phyloP scores from a whole-genome alignment of 2,888 invertebrate species.

The Syrista parreyssii region DNA sequence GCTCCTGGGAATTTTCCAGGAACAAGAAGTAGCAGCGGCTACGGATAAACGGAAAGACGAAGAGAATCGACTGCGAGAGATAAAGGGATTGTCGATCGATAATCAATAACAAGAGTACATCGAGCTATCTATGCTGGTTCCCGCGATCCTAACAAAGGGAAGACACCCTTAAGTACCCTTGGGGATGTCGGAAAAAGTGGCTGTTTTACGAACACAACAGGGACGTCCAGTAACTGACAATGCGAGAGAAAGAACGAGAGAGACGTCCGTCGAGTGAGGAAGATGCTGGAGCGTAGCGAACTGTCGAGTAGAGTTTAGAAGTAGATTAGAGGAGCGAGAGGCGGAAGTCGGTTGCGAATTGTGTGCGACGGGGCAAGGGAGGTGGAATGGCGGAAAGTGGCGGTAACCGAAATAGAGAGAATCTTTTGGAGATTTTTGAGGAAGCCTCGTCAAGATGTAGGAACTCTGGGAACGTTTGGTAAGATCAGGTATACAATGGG shows the following conservation, averaged over 20 bases:
- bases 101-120: not conserved
- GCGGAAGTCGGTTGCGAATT: not conserved
- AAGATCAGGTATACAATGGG: slow-evolving; percentile 37
- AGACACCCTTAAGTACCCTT: not conserved
- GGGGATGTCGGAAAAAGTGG: slow-evolving; percentile 40
- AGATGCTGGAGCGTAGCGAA: not conserved
- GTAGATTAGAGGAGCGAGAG: slow-evolving; percentile 7
- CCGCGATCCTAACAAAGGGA: not conserved
- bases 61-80: not conserved
- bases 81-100: not conserved
- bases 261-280: slow-evolving; percentile 7
- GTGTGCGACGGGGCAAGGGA: not conserved
- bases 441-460: slow-evolving; percentile 27
- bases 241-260: slow-evolving; percentile 25
- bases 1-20: not conserved
- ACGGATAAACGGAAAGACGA: not conserved
- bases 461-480: slow-evolving; percentile 36
- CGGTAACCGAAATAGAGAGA: slow-evolving; percentile 2
- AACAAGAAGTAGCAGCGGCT: not conserved
- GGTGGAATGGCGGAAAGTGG: not conserved
- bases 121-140: not conserved
- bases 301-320: not conserved
- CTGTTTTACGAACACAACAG: slow-evolving; percentile 51
- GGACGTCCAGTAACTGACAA: slow-evolving; percentile 36
- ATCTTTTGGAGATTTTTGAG: slow-evolving; percentile 25